phyloP scores from a whole-genome alignment of 2,113 vertebrate genomes.

The Megaleporinus macrocephalus region DNA sequence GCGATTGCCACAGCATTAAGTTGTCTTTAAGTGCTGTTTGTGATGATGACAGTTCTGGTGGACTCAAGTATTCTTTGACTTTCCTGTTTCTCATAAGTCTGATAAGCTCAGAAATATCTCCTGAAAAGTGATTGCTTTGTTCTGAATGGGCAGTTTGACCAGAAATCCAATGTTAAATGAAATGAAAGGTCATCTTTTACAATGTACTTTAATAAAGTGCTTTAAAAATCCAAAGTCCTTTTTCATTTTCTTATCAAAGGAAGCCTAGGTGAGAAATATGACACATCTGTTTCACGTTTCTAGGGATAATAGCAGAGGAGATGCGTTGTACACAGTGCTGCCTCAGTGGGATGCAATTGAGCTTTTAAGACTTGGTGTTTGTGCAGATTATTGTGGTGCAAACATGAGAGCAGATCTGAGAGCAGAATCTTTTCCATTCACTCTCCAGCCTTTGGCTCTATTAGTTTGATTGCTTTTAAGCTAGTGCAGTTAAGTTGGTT shows the following conservation, averaged over 20 bases:
- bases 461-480: background rate
- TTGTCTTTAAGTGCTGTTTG: too few species aligned
- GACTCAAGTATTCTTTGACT: too few species aligned
- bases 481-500: background rate
- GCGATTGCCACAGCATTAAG: too few species aligned
- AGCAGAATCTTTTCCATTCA: background rate
- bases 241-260: background rate
- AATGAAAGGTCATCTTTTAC: too few species aligned
- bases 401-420: background rate
- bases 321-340: background rate
- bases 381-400: background rate
- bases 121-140: too few species aligned
- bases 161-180: too few species aligned
- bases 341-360: background rate
- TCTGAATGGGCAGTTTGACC: too few species aligned
- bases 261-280: background rate
- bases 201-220: too few species aligned
- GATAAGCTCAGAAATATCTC: too few species aligned
- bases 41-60: too few species aligned
- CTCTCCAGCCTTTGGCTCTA: background rate
- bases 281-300: background rate
- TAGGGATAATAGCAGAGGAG: background rate
- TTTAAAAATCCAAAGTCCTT: background rate
- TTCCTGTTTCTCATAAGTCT: too few species aligned
- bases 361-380: background rate